Percentiles rank a stretch among this genome's conserved stretches.
phyloP scores from a whole-genome alignment of 2,888 invertebrate genomes.

The Brenthis ino region DNA sequence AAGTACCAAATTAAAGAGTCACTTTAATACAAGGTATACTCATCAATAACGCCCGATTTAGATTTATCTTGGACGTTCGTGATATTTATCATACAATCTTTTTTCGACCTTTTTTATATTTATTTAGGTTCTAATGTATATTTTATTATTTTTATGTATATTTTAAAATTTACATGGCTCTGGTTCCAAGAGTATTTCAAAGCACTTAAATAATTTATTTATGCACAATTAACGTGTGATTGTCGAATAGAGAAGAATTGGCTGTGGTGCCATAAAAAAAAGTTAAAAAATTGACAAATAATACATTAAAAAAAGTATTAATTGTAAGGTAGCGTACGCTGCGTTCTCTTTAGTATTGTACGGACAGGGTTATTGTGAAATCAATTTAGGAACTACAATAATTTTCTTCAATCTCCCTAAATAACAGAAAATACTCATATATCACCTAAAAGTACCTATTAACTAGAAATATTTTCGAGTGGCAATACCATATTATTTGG shows the following conservation, averaged over 20 bases:
- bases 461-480: conserved; percentile 23
- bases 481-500: conserved; percentile 15
- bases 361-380: conserved; percentile 44
- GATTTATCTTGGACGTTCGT: conserved; percentile 4
- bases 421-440: conserved; percentile 33
- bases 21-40: neutral
- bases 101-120: neutral
- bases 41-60: conserved; percentile 11
- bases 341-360: conserved; percentile 45
- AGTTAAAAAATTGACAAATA: conserved; percentile 77
- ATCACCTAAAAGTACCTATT: conserved; percentile 27
- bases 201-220: conserved; percentile 46
- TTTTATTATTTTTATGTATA: neutral
- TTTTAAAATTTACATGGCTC: neutral
- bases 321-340: conserved; percentile 69
- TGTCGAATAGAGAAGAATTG: conserved; percentile 58
- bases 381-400: neutral
- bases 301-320: conserved; percentile 77
- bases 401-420: neutral
- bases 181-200: conserved; percentile 28
- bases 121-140: neutral
- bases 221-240: conserved; percentile 65
- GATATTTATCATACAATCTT: neutral
- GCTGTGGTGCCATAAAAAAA: conserved; percentile 78
- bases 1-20: conserved; percentile 12